Evolutionary conservation across 2,888 invertebrate species (phyloP).

Genomic region (Athalia cordata): DNA sequence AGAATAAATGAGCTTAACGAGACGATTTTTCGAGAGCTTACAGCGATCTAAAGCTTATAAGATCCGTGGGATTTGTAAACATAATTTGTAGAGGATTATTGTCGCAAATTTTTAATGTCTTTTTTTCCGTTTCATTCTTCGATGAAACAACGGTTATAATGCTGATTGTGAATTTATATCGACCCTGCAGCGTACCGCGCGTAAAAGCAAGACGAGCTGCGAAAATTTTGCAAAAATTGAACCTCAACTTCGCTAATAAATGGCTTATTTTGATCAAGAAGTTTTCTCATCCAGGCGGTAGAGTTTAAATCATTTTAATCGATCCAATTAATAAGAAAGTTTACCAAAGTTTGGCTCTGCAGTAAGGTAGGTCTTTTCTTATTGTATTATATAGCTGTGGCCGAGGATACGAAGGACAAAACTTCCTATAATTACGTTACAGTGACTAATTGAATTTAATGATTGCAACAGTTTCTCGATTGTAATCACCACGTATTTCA

Average conservation of each 20-base stretch:
- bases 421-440: slow-evolving; percentile 14
- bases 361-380: slow-evolving; percentile 3
- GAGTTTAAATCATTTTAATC: slow-evolving; percentile 40
- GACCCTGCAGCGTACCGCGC: neutral
- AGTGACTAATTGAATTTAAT: slow-evolving; percentile 24
- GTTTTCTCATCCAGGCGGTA: slow-evolving; percentile 22
- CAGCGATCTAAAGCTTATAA: slow-evolving; percentile 17
- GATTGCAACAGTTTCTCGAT: slow-evolving; percentile 1
- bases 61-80: slow-evolving; percentile 31
- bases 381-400: neutral
- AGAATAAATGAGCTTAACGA: slow-evolving; percentile 18
- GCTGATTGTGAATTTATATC: neutral
- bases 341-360: slow-evolving; percentile 3
- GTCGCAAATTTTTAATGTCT: slow-evolving; percentile 9
- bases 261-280: slow-evolving; percentile 25
- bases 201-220: neutral
- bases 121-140: too few species aligned
- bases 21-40: slow-evolving; percentile 27
- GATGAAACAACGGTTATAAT: neutral
- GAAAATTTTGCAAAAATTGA: slow-evolving; percentile 11
- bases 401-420: slow-evolving; percentile 10
- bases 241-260: slow-evolving; percentile 11
- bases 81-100: slow-evolving; percentile 34
- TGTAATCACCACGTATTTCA: neutral
- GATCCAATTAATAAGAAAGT: slow-evolving; percentile 42